A percentile compares a stretch with the other conserved stretches of the same genome.
These are phyloP conservation scores for Myioborus miniatus DNA, from an alignment of 2,797 vertebrate species.

Conservation along the genomic window DNA sequence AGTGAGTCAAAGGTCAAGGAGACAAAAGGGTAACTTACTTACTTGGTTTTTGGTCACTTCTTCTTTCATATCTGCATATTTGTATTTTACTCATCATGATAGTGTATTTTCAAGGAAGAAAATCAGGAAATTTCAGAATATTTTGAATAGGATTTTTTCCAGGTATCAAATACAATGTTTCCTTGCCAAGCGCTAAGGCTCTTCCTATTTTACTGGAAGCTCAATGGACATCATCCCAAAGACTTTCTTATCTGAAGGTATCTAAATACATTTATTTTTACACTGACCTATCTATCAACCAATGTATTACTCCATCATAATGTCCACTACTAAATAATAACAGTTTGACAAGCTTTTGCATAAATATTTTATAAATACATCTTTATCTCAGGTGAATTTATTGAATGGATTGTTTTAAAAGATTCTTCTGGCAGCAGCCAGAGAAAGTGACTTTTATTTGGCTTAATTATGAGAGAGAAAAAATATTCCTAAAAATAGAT, in stretches of 20 bases:
- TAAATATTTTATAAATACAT: not conserved
- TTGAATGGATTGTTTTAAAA: not conserved
- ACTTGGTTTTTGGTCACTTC: not conserved
- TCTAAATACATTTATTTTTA: not conserved
- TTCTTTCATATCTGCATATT: not conserved
- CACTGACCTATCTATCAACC: not conserved
- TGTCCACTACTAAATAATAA: not conserved
- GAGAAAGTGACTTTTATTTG: not conserved
- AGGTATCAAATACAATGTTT: not conserved
- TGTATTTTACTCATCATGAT: not conserved
- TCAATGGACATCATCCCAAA: not conserved
- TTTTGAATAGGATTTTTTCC: not conserved
- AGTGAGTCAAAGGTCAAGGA: conserved; percentile 72
- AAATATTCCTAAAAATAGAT: not conserved
- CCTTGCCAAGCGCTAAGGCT: not conserved
- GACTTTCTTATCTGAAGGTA: not conserved
- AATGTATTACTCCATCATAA: not conserved
- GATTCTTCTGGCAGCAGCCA: not conserved
- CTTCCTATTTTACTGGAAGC: not conserved
- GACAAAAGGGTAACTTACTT: conserved; percentile 53
- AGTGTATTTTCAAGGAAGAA: not conserved
- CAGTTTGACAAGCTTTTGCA: not conserved
- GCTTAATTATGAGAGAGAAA: not conserved
- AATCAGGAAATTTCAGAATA: not conserved
- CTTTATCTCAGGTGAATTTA: not conserved